Evolutionary conservation across 2,888 invertebrate genomes (phyloP), one percentile per base, ranked within the genome.

Genomic region (Charanyca ferruginea): DNA sequence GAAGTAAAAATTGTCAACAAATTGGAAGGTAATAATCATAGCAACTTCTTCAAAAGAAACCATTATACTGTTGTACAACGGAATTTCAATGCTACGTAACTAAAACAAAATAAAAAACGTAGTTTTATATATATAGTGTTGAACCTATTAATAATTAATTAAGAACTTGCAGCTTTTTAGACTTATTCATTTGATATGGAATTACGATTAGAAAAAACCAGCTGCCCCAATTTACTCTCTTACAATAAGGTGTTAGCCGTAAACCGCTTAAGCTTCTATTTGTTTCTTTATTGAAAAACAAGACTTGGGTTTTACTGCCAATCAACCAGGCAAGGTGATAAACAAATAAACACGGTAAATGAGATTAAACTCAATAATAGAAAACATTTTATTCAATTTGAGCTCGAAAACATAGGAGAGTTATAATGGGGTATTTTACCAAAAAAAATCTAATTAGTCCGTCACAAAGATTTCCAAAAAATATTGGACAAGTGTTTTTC

Each of bases 211-310:
- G 55, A 44, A 41, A 38, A n/a, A n/a, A n/a, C n/a, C 49, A 55
- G 28, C 41, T 53, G 66, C 11, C 18, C n/a, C n/a, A 52, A 52
- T 64, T 73, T 41, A 20, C n/a, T 41, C 55, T 16, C 41, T 51
- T 11, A 35, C 20, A 42, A 41, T 48, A 53, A 25, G 9, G 16
- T 5, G 18, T 20, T 45, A 1, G 41, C 51, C 55, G 41, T 42
- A 51, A 68, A 55, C 73, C 32, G 66, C 8, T 47, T 42, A 35
- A 66, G 54, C 41, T 47, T n/a, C 22, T n/a, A 23, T 64, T 73
- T 32, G 11, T 28, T 25, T 35, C 2, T 47, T 32, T 48, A 20
- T 23, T 25, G 11, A 8, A 63, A n/a, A 16, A 38, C 25, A 52
- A 20, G 18, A 9, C n/a, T 49, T 18, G 42, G 42, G 42, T 18